Evolutionary conservation across 1,140 invertebrate species (phyloP).

Genomic region (Aphis craccivora): DNA sequence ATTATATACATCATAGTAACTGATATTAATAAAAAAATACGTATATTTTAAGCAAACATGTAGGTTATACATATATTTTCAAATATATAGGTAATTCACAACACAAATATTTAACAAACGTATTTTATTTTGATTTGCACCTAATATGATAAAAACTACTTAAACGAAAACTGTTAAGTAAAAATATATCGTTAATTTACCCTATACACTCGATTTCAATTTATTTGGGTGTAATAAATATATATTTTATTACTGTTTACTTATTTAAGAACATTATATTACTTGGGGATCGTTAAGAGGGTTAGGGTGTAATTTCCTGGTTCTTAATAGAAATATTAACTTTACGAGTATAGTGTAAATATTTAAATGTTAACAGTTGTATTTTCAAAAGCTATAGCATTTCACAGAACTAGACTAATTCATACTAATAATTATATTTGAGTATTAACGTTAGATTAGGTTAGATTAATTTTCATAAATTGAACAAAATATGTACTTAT

Average conservation of each 20-base stretch:
- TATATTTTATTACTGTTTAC: conserved; percentile 46
- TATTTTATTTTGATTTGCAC: neutral
- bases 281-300: conserved; percentile 44
- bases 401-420: neutral
- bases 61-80: neutral
- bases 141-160: conserved; percentile 12
- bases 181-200: conserved; percentile 45
- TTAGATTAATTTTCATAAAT: neutral
- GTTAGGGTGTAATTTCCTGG: conserved; percentile 37
- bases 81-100: neutral
- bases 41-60: neutral
- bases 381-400: conserved; percentile 17
- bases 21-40: neutral
- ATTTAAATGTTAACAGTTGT: conserved; percentile 38
- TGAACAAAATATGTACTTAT: neutral
- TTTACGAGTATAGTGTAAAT: conserved; percentile 44
- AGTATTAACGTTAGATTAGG: too few species aligned
- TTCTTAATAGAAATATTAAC: conserved; percentile 38
- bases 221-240: conserved; percentile 30
- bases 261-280: conserved; percentile 35
- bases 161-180: conserved; percentile 14
- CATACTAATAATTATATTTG: neutral
- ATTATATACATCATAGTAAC: neutral
- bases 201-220: conserved; percentile 20
- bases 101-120: too few species aligned